Evolutionary conservation across 2,797 vertebrate species (phyloP).

Genomic region (Onychomys leucogaster): DNA sequence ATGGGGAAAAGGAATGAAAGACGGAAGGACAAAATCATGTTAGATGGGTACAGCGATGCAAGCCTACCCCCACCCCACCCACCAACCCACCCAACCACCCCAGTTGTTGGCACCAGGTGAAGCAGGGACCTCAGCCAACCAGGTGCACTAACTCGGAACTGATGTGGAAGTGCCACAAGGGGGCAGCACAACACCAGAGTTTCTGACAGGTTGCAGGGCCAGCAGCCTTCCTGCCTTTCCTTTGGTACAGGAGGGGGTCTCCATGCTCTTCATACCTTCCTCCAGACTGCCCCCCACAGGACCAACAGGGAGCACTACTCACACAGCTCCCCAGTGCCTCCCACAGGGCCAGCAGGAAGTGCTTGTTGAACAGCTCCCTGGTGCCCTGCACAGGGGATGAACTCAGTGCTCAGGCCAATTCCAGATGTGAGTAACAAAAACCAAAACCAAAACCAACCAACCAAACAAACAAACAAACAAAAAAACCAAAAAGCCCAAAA

Average conservation of each 20-base stretch:
- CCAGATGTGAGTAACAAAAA: neutral
- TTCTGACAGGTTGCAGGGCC: neutral
- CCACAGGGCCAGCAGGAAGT: neutral
- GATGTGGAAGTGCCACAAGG: neutral
- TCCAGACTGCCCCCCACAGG: too few species aligned
- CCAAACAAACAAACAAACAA: too few species aligned
- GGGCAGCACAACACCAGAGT: neutral
- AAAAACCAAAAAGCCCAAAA: too few species aligned
- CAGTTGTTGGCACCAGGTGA: neutral
- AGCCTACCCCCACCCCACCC: neutral
- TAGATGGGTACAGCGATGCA: neutral
- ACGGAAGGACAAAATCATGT: neutral
- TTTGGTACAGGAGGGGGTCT: too few species aligned
- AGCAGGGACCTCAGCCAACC: neutral
- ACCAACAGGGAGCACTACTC: neutral
- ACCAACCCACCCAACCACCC: neutral
- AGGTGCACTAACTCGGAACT: neutral
- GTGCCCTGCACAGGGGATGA: neutral
- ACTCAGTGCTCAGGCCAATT: neutral
- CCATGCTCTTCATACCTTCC: too few species aligned
- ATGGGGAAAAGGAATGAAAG: neutral
- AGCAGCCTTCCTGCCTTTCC: neutral
- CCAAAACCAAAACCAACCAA: too few species aligned
- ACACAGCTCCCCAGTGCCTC: neutral
- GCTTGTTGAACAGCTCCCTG: neutral